phyloP scores from a whole-genome alignment of 2,888 invertebrate genomes.

The Pterostichus madidus region DNA sequence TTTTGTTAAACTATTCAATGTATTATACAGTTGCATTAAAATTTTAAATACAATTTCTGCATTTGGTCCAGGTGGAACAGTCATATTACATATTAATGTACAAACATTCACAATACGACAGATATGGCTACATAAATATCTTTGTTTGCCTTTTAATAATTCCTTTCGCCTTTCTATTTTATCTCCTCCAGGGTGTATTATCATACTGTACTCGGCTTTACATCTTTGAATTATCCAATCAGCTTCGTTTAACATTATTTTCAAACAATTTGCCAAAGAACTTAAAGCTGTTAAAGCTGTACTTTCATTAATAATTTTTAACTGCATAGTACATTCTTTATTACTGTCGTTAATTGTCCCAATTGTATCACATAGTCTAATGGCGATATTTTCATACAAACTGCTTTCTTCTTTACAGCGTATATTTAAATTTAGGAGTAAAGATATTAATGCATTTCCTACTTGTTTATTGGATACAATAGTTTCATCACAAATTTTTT shows the following conservation, averaged over 20 bases:
- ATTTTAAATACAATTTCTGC: conserved; percentile 81
- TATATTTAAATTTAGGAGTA: conserved; percentile 74
- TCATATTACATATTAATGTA: conserved; percentile 78
- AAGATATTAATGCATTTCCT: conserved; percentile 73
- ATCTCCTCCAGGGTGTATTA: conserved; percentile 72
- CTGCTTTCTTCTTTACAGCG: conserved; percentile 75
- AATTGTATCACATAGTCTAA: conserved; percentile 76
- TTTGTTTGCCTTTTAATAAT: conserved; percentile 79
- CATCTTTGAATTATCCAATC: conserved; percentile 76
- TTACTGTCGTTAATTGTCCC: conserved; percentile 77
- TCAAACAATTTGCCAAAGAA: conserved; percentile 75
- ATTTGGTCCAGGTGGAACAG: conserved; percentile 78
- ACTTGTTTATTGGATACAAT: conserved; percentile 72
- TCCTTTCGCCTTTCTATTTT: conserved; percentile 75
- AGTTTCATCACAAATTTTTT: conserved; percentile 73
- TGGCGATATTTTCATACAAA: conserved; percentile 76
- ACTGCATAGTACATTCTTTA: conserved; percentile 70
- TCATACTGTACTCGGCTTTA: conserved; percentile 74
- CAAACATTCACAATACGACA: conserved; percentile 79
- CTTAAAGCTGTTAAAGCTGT: conserved; percentile 74
- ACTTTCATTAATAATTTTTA: conserved; percentile 75
- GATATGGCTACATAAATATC: conserved; percentile 81
- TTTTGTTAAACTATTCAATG: conserved; percentile 80
- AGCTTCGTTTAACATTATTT: conserved; percentile 75
- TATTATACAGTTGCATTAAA: conserved; percentile 79